A percentile compares a stretch with the other conserved stretches of the same genome.
phyloP scores from a whole-genome alignment of 2,113 vertebrate species.

The Axis porcinus region DNA sequence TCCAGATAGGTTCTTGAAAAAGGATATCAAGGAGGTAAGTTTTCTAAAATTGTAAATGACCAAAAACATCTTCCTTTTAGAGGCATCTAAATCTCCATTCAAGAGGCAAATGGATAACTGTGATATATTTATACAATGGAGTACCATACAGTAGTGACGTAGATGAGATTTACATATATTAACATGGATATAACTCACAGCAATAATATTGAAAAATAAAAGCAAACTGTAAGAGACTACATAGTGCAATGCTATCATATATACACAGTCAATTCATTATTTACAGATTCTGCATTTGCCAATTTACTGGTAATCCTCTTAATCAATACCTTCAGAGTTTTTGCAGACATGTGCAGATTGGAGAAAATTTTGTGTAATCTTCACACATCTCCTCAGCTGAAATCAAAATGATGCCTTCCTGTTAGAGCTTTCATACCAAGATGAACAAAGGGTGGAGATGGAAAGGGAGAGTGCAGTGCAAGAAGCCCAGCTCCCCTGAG shows the following conservation, averaged over 20 bases:
- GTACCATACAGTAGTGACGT: background rate
- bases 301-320: background rate
- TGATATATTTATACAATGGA: background rate
- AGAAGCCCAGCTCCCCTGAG: background rate
- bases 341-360: background rate
- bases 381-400: background rate
- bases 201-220: background rate
- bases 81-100: background rate
- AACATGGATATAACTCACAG: background rate
- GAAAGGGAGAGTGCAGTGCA: rapidly evolving
- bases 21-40: background rate
- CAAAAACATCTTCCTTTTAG: background rate
- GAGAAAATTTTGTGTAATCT: background rate
- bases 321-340: background rate
- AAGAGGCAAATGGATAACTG: background rate
- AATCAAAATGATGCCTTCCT: background rate
- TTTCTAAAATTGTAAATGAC: background rate
- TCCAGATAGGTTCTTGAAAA: background rate
- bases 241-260: background rate
- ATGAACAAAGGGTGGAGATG: background rate
- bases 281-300: background rate
- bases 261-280: background rate
- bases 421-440: background rate
- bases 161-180: background rate
- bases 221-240: background rate